Percentiles rank a stretch among this genome's conserved stretches.
phyloP scores from a whole-genome alignment of 2,113 vertebrate species.

The Sinocyclocheilus anophthalmus region DNA sequence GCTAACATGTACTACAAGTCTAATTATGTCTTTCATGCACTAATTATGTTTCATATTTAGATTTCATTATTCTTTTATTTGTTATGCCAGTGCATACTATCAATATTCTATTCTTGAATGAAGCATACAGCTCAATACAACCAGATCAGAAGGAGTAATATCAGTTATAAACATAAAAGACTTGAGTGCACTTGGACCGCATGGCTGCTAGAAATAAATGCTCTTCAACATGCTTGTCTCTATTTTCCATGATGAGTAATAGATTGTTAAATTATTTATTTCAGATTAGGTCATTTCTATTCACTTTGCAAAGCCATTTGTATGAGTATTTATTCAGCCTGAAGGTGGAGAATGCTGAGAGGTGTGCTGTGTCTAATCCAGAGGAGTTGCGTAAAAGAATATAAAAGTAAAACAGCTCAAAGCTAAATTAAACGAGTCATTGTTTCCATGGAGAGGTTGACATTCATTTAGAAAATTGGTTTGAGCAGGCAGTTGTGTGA shows the following conservation, averaged over 20 bases:
- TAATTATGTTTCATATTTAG: neutral
- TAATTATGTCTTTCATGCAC: neutral
- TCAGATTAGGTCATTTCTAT: neutral
- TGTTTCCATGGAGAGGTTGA: neutral
- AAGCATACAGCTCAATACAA: no score
- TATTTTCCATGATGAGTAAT: neutral
- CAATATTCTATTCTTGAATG: no score
- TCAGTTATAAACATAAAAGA: no score
- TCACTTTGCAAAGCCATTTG: neutral
- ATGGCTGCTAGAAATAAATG: neutral
- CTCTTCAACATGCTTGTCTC: neutral
- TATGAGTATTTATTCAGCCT: neutral
- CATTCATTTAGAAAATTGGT: neutral
- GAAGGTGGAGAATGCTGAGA: neutral
- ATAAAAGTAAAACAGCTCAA: neutral
- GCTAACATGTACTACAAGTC: neutral
- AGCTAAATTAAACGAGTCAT: neutral
- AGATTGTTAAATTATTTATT: conserved; percentile 7
- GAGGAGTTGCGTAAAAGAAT: neutral
- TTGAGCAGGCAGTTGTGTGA: neutral
- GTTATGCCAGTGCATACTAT: no score
- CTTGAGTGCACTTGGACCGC: neutral
- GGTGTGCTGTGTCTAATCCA: neutral
- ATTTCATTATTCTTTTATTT: neutral
- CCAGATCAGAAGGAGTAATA: no score